A percentile compares a stretch with the other conserved stretches of the same genome.
Conservation (phyloP, 2,113 vertebrate genomes). For the Stictonetta naevosa region DNA sequence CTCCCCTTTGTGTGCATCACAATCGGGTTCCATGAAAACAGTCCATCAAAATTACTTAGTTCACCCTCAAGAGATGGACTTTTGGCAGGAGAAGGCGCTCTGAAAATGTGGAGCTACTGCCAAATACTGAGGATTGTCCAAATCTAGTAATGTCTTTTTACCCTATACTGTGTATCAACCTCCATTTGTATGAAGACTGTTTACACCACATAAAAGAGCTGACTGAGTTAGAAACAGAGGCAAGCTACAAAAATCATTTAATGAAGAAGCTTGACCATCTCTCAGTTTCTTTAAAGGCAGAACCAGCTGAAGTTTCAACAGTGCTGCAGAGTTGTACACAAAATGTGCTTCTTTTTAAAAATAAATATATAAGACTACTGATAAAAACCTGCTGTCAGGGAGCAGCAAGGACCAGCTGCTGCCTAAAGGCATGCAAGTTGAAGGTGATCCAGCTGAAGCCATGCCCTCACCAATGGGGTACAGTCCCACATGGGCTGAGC, state of each 20-base stretch:
- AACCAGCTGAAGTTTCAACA: background rate
- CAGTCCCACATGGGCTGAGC: background rate
- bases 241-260: background rate
- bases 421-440: accelerated
- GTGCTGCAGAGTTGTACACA: background rate
- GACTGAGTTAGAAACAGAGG: background rate
- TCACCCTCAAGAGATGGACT: background rate
- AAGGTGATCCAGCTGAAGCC: background rate
- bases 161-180: background rate
- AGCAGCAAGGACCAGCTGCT: background rate
- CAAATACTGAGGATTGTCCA: background rate
- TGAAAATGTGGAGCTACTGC: background rate
- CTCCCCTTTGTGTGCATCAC: background rate
- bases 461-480: accelerated
- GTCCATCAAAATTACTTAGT: background rate
- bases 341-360: background rate
- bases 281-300: background rate
- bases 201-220: background rate
- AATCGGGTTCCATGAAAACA: background rate
- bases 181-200: background rate
- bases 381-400: background rate
- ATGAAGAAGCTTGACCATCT: background rate
- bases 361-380: background rate
- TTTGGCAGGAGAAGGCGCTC: background rate
- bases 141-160: background rate